phyloP scores from a whole-genome alignment of 1,140 invertebrate genomes.

The Leptopilina clavipes region DNA sequence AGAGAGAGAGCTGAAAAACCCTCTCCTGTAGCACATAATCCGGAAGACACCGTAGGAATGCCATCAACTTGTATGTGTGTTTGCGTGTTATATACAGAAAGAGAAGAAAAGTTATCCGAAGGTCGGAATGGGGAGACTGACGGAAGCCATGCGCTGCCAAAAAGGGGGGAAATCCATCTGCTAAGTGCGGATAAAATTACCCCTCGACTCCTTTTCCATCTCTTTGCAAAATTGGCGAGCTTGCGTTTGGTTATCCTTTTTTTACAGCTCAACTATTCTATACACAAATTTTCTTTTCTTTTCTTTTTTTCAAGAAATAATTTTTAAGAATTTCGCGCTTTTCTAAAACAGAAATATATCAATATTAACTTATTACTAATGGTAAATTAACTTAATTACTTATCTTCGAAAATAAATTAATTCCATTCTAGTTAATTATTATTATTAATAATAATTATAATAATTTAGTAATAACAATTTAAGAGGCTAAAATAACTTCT shows the following conservation, averaged over 20 bases:
- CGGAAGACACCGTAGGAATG: conserved; percentile 54
- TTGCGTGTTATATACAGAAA: too few relatives aligned
- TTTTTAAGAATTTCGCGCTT: too few relatives aligned
- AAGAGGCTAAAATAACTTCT: too few relatives aligned
- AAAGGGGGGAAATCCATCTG: conserved; percentile 62
- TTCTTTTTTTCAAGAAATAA: neutral
- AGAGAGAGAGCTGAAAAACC: neutral
- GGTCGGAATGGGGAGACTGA: conserved; percentile 14
- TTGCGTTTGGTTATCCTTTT: conserved; percentile 52
- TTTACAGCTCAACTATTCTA: too few relatives aligned
- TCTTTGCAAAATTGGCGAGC: conserved; percentile 38
- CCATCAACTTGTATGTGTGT: conserved; percentile 42
- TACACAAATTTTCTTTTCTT: too few relatives aligned
- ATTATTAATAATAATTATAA: too few relatives aligned
- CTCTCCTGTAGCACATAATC: conserved; percentile 46
- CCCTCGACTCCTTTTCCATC: conserved; percentile 45
- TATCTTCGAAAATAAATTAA: too few relatives aligned
- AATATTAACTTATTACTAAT: too few relatives aligned
- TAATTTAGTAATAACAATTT: too few relatives aligned
- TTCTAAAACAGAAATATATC: too few relatives aligned
- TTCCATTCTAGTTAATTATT: too few relatives aligned
- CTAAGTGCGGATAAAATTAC: conserved; percentile 67
- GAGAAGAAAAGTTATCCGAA: neutral
- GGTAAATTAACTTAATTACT: too few relatives aligned
- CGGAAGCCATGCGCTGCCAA: conserved; percentile 55